phyloP scores from a whole-genome alignment of 2,797 vertebrate species.

The Lithobates pipiens region DNA sequence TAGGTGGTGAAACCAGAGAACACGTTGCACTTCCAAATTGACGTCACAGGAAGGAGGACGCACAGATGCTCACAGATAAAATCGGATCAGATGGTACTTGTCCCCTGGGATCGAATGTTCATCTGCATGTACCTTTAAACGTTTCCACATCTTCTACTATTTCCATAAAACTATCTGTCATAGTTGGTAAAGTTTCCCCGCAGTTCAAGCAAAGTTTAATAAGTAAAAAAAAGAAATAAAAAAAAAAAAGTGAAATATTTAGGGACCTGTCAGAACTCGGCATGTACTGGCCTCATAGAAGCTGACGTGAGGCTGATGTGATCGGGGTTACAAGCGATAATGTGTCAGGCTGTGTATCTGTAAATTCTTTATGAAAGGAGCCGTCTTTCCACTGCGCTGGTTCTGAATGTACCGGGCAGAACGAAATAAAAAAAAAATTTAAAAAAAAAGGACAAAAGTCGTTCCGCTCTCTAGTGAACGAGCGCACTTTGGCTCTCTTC shows the following conservation, averaged over 20 bases:
- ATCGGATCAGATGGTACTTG: too few relatives aligned
- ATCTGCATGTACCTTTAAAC: too few relatives aligned
- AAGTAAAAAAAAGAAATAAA: not conserved
- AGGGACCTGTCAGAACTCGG: not conserved
- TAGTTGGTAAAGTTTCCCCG: not conserved
- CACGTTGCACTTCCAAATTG: too few relatives aligned
- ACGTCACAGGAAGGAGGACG: too few relatives aligned
- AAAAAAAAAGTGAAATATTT: not conserved
- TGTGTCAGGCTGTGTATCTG: slow-evolving; percentile 24
- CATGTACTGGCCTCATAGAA: not conserved
- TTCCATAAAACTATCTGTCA: not conserved
- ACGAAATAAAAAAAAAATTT: not conserved
- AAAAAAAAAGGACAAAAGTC: not conserved
- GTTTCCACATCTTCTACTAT: not conserved
- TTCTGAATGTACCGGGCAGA: slow-evolving; percentile 23
- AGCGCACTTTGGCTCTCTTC: slow-evolving; percentile 12
- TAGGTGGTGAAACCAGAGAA: too few relatives aligned
- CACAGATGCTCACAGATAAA: too few relatives aligned
- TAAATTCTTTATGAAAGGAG: slow-evolving; percentile 51
- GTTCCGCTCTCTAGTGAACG: slow-evolving; percentile 25
- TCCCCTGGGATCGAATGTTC: too few relatives aligned
- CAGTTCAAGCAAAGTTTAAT: slow-evolving; percentile 18
- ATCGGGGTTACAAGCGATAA: slow-evolving; percentile 28
- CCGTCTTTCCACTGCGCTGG: slow-evolving; percentile 26
- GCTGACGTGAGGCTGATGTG: not conserved